Percentiles rank a stretch among this genome's conserved stretches.
These are phyloP conservation scores for Microtus richardsoni DNA, from an alignment of 2,113 vertebrate genomes.

Conservation along the genomic window DNA sequence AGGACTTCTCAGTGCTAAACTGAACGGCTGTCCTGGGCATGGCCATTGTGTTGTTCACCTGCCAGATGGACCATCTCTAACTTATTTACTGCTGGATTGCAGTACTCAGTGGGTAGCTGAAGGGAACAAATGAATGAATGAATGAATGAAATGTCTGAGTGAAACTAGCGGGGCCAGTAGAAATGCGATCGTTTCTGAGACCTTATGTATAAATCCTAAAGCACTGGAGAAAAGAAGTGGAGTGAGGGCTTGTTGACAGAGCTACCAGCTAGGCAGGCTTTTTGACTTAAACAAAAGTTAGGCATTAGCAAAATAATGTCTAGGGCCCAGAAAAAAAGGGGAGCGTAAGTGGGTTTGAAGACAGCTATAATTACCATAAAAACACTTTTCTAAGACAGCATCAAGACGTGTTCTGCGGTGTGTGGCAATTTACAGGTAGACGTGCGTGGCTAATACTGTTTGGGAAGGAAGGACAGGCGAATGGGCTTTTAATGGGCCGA, in stretches of 20 bases:
- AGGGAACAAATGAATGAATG: neutral
- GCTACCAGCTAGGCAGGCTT: constrained; percentile 65
- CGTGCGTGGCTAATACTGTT: neutral
- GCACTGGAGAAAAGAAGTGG: neutral
- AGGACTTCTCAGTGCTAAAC: neutral
- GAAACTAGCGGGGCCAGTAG: neutral
- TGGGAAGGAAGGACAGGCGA: neutral
- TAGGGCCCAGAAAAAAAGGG: constrained; percentile 43
- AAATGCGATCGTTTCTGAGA: constrained; percentile 1
- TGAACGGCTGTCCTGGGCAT: neutral
- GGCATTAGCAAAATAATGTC: constrained; percentile 67
- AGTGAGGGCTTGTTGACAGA: neutral
- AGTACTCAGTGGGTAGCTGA: neutral
- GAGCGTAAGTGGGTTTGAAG: constrained; percentile 62
- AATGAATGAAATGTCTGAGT: neutral
- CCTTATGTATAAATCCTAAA: neutral
- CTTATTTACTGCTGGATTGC: neutral
- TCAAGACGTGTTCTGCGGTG: constrained; percentile 50
- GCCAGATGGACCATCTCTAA: neutral
- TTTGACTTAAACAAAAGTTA: constrained; percentile 71
- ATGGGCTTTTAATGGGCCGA: neutral
- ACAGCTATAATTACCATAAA: constrained; percentile 77
- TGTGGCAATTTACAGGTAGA: constrained; percentile 47
- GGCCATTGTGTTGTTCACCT: neutral
- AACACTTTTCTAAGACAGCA: constrained; percentile 67